phyloP scores from a whole-genome alignment of 2,888 invertebrate species.

The Andrena bucephala region DNA sequence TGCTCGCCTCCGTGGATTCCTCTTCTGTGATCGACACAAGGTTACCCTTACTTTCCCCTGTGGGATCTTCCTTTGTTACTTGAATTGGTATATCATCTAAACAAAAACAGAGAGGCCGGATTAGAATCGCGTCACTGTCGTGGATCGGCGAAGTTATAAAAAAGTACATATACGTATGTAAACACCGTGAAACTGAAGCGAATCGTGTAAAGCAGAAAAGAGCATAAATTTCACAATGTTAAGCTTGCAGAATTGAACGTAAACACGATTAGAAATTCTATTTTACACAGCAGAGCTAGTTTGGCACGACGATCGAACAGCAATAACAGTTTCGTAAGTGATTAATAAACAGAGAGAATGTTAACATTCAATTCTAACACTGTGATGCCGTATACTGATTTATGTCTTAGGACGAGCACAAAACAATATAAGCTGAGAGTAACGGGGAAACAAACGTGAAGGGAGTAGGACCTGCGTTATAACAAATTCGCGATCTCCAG shows the following conservation, averaged over 20 bases:
- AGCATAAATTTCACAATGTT: slow-evolving; percentile 3
- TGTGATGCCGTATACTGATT: neutral
- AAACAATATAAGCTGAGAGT: neutral
- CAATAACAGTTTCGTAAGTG: neutral
- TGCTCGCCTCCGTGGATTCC: slow-evolving; percentile 83
- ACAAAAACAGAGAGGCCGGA: slow-evolving; percentile 65
- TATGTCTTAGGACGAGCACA: neutral
- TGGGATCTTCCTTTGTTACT: slow-evolving; percentile 88
- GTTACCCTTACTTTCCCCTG: slow-evolving; percentile 86
- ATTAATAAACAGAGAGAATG: neutral
- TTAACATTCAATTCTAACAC: neutral
- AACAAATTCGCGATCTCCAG: slow-evolving; percentile 46
- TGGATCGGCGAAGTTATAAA: neutral
- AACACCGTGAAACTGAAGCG: slow-evolving; percentile 16
- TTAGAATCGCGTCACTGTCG: slow-evolving; percentile 5
- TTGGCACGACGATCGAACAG: neutral
- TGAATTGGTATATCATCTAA: slow-evolving; percentile 96
- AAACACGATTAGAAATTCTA: neutral
- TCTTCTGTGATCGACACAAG: slow-evolving; percentile 90
- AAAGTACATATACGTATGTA: slow-evolving; percentile 6
- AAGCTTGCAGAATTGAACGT: slow-evolving; percentile 9
- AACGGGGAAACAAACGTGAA: slow-evolving; percentile 6
- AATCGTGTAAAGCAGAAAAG: slow-evolving; percentile 34
- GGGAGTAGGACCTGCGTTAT: slow-evolving; percentile 34
- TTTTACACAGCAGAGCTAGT: neutral